Evolutionary conservation across 2,797 vertebrate genomes (phyloP).

Genomic region (Mormyrops attenuatus): DNA sequence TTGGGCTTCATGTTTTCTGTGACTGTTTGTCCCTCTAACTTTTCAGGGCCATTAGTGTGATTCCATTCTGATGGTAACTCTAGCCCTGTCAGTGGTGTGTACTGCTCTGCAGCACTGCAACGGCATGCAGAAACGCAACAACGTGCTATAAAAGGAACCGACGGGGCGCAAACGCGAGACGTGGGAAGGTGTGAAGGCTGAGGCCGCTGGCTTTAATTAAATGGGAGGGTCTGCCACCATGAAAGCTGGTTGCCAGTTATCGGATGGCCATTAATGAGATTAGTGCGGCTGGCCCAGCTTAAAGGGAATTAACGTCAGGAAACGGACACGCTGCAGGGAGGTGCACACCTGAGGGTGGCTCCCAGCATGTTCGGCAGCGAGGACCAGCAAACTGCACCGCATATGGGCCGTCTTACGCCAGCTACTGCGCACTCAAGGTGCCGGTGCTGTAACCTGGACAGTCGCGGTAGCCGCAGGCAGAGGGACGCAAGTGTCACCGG

Average conservation of each 20-base stretch:
- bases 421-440: conserved; percentile 29
- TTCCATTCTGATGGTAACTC: neutral
- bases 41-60: neutral
- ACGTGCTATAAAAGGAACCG: neutral
- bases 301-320: conserved; percentile 59
- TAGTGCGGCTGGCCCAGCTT: conserved; percentile 61
- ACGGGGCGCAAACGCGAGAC: neutral
- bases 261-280: conserved; percentile 65
- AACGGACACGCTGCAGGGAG: conserved; percentile 52
- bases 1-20: neutral
- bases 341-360: conserved; percentile 57
- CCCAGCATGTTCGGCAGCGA: conserved; percentile 50
- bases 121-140: neutral
- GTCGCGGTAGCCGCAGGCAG: conserved; percentile 33
- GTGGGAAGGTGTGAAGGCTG: conserved; percentile 43
- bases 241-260: conserved; percentile 32
- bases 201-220: neutral
- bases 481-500: conserved; percentile 25
- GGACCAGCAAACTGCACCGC: conserved; percentile 41
- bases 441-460: conserved; percentile 52
- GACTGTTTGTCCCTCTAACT: neutral
- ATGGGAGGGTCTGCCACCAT: neutral
- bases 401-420: neutral
- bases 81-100: neutral
- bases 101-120: neutral